Conservation (phyloP, 2,797 vertebrate genomes). For the Sebastes matsubarae region DNA sequence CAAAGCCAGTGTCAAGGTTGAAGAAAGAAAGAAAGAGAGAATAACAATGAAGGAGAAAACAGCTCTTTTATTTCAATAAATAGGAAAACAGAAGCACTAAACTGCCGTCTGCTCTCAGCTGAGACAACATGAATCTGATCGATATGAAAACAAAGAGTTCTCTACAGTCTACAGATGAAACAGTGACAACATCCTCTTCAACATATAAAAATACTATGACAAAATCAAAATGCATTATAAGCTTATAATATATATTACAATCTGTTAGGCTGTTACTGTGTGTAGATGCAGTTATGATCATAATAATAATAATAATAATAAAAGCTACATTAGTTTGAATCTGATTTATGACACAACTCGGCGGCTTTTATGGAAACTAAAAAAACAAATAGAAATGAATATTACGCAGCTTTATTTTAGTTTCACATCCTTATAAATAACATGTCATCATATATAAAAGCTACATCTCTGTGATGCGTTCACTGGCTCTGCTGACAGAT, state of each 20-base stretch:
- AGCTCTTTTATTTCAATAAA: conserved; percentile 81
- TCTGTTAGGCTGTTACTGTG: conserved; percentile 87
- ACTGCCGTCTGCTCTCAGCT: conserved; percentile 2
- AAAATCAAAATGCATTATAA: conserved; percentile 84
- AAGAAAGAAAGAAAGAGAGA: not conserved
- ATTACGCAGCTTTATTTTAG: conserved; percentile 52
- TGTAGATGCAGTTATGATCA: conserved; percentile 63
- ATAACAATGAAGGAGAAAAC: conserved; percentile 34
- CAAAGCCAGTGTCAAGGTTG: conserved; percentile 22
- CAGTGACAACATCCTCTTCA: conserved; percentile 44
- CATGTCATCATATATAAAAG: conserved; percentile 54
- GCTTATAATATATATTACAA: conserved; percentile 89
- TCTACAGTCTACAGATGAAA: conserved; percentile 53
- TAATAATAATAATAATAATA: conserved; percentile 11
- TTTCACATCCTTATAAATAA: conserved; percentile 67
- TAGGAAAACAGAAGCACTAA: conserved; percentile 56
- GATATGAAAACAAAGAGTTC: conserved; percentile 16
- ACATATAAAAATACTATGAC: conserved; percentile 75
- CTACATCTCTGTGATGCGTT: conserved; percentile 35
- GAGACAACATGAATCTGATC: conserved; percentile 7
- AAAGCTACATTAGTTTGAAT: conserved; percentile 85
- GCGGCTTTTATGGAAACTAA: conserved; percentile 9
- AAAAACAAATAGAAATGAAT: conserved; percentile 53
- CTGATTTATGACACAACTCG: conserved; percentile 50
- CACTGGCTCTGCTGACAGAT: conserved; percentile 32